Percentiles rank a stretch among this genome's conserved stretches.
These are phyloP conservation scores for Cydia fagiglandana DNA, from an alignment of 1,140 invertebrate genomes.

Conservation along the genomic window DNA sequence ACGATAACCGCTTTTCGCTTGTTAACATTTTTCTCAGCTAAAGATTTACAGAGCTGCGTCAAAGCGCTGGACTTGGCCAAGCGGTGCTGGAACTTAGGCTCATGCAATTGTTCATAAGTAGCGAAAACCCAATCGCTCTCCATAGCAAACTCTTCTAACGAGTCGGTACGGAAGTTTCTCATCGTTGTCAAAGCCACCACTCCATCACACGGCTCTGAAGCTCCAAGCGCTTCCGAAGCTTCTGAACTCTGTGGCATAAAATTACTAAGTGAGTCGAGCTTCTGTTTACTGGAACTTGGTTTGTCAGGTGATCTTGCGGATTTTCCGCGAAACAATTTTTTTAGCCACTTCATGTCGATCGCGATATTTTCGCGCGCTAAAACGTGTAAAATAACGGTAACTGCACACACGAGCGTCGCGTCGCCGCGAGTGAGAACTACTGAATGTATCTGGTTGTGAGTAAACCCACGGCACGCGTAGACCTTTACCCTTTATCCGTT, in stretches of 20 bases:
- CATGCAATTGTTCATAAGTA: constrained; percentile 53
- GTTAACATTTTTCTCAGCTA: constrained; percentile 45
- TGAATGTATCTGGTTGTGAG: constrained; percentile 41
- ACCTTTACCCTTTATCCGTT: constrained; percentile 72
- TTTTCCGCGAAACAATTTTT: constrained; percentile 80
- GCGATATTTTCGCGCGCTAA: constrained; percentile 80
- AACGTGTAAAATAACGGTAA: neutral
- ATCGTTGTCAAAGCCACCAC: constrained; percentile 66
- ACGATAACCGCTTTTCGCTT: constrained; percentile 48
- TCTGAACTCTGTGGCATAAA: constrained; percentile 35
- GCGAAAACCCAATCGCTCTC: constrained; percentile 71
- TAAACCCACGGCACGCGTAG: constrained; percentile 65
- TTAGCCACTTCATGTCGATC: constrained; percentile 83
- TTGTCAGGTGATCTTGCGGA: constrained; percentile 66
- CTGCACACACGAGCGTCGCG: neutral
- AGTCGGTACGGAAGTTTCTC: constrained; percentile 64
- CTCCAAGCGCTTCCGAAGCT: constrained; percentile 37
- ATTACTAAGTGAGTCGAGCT: constrained; percentile 37
- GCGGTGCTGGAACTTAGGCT: constrained; percentile 61
- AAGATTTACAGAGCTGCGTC: constrained; percentile 55
- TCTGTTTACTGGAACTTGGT: constrained; percentile 38
- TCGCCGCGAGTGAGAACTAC: neutral
- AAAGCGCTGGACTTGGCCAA: constrained; percentile 53
- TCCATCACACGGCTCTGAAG: constrained; percentile 42
- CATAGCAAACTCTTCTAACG: constrained; percentile 56